Evolutionary conservation across 1,140 invertebrate genomes (phyloP).

Genomic region (Calliphora vicina): DNA sequence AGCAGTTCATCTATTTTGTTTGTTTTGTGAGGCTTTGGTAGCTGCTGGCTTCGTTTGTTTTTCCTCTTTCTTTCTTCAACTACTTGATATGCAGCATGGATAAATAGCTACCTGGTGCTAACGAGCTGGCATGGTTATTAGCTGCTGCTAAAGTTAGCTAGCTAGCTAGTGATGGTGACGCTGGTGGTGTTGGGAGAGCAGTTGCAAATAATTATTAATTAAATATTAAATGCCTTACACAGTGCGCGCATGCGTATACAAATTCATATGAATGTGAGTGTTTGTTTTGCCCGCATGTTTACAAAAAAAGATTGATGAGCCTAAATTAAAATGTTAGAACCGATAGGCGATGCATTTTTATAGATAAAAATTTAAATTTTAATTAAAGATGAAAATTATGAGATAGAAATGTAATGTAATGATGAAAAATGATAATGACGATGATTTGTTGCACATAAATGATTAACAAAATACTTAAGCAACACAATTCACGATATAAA

Average conservation of each 20-base stretch:
- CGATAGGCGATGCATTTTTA: background rate
- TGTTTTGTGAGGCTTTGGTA: background rate
- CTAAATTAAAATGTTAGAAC: background rate
- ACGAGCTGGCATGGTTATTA: background rate
- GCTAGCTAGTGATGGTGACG: background rate
- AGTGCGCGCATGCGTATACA: background rate
- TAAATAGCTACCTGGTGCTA: background rate
- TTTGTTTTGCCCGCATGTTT: background rate
- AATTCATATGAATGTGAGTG: background rate
- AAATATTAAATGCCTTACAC: background rate
- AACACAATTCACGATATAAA: background rate
- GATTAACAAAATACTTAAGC: slow-evolving; percentile 4
- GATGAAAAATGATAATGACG: background rate
- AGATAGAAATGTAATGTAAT: background rate
- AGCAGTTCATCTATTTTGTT: background rate
- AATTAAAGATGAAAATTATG: slow-evolving; percentile 14
- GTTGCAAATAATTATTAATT: slow-evolving; percentile 17
- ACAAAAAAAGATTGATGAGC: slow-evolving; percentile 6
- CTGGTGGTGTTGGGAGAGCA: background rate
- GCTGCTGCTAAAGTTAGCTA: background rate
- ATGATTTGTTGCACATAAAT: background rate
- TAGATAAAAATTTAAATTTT: slow-evolving; percentile 8
- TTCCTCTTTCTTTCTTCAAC: background rate
- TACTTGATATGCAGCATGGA: background rate
- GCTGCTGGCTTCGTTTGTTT: too few relatives aligned